Evolutionary conservation across 2,113 vertebrate genomes (phyloP).

Genomic region (Grammomys surdaster): DNA sequence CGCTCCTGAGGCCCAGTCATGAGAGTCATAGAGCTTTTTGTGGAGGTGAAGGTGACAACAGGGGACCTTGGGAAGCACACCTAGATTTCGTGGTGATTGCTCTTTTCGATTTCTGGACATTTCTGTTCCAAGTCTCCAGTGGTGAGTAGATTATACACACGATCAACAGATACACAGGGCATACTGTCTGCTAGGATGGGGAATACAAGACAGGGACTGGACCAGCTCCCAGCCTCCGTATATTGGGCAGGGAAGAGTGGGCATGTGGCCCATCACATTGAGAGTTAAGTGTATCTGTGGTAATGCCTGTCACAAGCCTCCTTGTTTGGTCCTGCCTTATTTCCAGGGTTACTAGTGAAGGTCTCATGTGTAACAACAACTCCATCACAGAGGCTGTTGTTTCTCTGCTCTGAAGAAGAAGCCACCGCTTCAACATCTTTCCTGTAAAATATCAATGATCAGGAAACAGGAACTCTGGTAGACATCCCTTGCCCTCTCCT

Average conservation of each 20-base stretch:
- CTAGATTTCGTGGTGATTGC: fast-evolving
- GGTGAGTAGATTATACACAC: background rate
- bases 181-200: background rate
- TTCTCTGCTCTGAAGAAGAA: background rate
- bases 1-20: background rate
- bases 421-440: fast-evolving
- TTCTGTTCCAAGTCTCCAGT: background rate
- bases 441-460: background rate
- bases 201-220: fast-evolving
- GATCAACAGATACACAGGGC: no score
- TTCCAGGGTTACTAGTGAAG: background rate
- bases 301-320: background rate
- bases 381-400: no score
- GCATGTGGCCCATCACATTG: fast-evolving
- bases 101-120: background rate
- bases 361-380: no score
- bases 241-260: no score
- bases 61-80: background rate
- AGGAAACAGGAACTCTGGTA: background rate
- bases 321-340: fast-evolving
- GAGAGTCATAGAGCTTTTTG: background rate
- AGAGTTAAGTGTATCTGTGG: background rate
- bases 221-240: background rate
- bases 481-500: background rate
- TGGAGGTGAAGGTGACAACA: background rate